These are phyloP conservation scores for Euwallacea similis DNA, from an alignment of 1,140 invertebrate genomes.

Conservation along the genomic window DNA sequence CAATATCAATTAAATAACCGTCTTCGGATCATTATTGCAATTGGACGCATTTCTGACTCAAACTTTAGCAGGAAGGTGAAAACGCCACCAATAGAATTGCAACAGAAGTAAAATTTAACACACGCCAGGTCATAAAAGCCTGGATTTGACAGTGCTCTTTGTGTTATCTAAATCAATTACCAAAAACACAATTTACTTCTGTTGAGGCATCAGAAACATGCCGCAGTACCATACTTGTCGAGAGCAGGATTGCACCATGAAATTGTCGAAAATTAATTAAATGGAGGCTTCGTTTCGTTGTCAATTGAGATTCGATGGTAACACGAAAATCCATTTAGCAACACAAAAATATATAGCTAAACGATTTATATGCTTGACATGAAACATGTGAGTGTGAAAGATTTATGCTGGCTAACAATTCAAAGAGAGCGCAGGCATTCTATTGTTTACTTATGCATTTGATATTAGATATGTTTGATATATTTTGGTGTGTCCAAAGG, in stretches of 20 bases:
- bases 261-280: constrained; percentile 28
- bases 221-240: constrained; percentile 1
- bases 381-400: constrained; percentile 1
- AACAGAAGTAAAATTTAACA: no score
- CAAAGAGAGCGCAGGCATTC: no score
- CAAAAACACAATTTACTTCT: constrained; percentile 4
- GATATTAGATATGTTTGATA: no score
- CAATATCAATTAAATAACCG: no score
- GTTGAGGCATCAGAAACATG: constrained; percentile 12
- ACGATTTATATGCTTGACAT: constrained; percentile 14
- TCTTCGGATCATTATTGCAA: no score
- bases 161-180: constrained; percentile 2
- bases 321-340: constrained; percentile 20
- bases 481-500: no score
- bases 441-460: no score
- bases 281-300: constrained; percentile 11
- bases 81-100: no score
- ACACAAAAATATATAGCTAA: constrained; percentile 13
- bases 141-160: not conserved
- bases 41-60: no score
- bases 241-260: constrained; percentile 9
- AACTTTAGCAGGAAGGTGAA: no score
- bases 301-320: constrained; percentile 20
- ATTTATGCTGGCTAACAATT: not conserved
- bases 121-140: not conserved